Evolutionary conservation across 1,140 invertebrate species (phyloP).

Genomic region (Drosophila gunungcola): DNA sequence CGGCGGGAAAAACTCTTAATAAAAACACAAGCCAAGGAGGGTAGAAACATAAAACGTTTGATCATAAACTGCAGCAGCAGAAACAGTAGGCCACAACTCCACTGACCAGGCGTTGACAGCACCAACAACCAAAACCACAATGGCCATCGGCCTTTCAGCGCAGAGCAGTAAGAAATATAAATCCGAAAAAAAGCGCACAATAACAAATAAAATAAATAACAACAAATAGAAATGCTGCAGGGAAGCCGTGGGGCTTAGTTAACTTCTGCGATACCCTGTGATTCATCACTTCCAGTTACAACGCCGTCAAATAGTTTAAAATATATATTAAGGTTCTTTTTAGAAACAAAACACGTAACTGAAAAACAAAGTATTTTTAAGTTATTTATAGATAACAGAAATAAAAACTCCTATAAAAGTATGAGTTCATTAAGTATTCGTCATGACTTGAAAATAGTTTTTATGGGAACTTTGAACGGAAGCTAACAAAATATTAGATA

Average conservation of each 20-base stretch:
- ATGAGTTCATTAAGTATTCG: no score
- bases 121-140: slow-evolving; percentile 27
- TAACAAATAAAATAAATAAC: slow-evolving; percentile 41
- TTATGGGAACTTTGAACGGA: no score
- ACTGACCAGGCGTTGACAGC: slow-evolving; percentile 31
- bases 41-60: slow-evolving; percentile 35
- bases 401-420: no score
- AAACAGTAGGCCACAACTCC: slow-evolving; percentile 37
- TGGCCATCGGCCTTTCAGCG: slow-evolving; percentile 26
- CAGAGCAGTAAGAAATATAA: slow-evolving; percentile 26
- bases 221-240: slow-evolving; percentile 22
- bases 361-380: no score
- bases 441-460: no score
- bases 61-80: slow-evolving; percentile 47
- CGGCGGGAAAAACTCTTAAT: slow-evolving; percentile 13
- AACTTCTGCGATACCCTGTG: slow-evolving; percentile 7
- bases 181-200: slow-evolving; percentile 27
- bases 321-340: no score
- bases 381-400: no score
- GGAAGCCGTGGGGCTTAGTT: background rate
- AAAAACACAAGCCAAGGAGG: slow-evolving; percentile 19
- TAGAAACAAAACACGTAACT: no score
- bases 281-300: background rate
- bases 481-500: no score
- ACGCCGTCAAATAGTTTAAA: no score